A percentile compares a stretch with the other conserved stretches of the same genome.
These are phyloP conservation scores for Psephotus haematonotus DNA, from an alignment of 2,113 vertebrate species.

Conservation along the genomic window DNA sequence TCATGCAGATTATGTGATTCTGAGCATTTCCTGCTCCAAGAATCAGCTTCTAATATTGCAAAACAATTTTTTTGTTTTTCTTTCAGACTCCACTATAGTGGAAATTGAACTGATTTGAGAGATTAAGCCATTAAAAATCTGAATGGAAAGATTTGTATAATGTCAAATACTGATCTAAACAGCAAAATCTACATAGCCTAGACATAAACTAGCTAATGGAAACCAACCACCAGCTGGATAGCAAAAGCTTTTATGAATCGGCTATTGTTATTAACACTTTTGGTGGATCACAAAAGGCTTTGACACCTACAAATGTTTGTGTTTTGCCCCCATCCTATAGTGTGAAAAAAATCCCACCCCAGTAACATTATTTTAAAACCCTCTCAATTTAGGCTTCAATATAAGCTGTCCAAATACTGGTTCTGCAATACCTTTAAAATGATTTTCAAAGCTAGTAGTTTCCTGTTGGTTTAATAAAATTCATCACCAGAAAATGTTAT, in stretches of 20 bases:
- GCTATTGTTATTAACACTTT: not conserved
- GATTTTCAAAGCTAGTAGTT: not conserved
- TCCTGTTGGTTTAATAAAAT: not conserved
- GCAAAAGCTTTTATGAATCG: not conserved
- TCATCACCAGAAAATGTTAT: not conserved
- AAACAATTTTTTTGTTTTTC: not conserved
- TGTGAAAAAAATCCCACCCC: not conserved
- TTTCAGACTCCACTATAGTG: not conserved
- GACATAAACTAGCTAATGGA: not conserved
- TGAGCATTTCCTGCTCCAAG: not conserved
- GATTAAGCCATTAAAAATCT: not conserved
- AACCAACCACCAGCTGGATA: not conserved
- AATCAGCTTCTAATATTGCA: not conserved
- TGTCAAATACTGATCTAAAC: not conserved
- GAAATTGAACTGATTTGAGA: not conserved
- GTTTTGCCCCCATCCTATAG: not conserved
- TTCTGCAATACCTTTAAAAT: not conserved
- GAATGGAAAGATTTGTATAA: not conserved
- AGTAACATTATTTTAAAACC: not conserved
- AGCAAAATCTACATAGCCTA: not conserved
- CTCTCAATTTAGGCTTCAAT: not conserved
- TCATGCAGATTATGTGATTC: not conserved
- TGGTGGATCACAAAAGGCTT: not conserved
- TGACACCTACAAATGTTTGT: rapidly evolving
- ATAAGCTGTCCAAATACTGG: not conserved